Base-by-base conservation (phyloP, 2,888 invertebrate genomes). In the Leucozona laternaria region DNA sequence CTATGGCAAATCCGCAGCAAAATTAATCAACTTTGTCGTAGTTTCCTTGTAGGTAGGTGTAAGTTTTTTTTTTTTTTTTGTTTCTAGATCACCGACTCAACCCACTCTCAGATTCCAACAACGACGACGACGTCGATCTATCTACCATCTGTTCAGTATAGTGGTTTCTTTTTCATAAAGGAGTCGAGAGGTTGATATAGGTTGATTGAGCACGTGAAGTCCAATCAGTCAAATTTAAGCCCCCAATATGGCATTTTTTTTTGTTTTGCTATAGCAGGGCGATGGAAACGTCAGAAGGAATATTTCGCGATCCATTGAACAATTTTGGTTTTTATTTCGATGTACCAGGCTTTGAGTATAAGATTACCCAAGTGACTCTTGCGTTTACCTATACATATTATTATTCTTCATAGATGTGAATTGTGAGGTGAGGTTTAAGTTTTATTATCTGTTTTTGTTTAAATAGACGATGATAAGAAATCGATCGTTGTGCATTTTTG, bases 291-390 rank as follows among this genome's bases (percentile, higher is more conserved):
- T 78, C 78, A 66, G 34, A 78, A 50, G 22, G 15, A 78, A 71
- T 82, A 66, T 66, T 77, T 82, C 20, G 71, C 81, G 50, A 58
- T 53, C 66, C 71, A 82, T 66, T 78, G 13, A 82, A 78, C 78
- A 82, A 78, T 71, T 78, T 81, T 58, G 81, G 81, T 81, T 71
- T 81, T 71, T 11, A 77, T 81, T 81, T 71, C 78, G n/a, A 48
- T n/a, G 1, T 31, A 17, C 40, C 40, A 31, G 31, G 31, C 11
- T 13, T 37, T 50, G 3, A 22, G 58, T 75, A 66, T 79, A 66
- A 58, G 57, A 62, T 80, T 75, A 66, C 75, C 40, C 20, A 2
- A 40, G 31, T 34, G 34, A 15, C 48, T 15, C 28, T 57, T n/a
- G 31, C 11, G 13, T n/a, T 10, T 55, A 20, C 20, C 11, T 25